Evolutionary conservation across 1,140 invertebrate species (phyloP).

Genomic region (Pissodes strobi): DNA sequence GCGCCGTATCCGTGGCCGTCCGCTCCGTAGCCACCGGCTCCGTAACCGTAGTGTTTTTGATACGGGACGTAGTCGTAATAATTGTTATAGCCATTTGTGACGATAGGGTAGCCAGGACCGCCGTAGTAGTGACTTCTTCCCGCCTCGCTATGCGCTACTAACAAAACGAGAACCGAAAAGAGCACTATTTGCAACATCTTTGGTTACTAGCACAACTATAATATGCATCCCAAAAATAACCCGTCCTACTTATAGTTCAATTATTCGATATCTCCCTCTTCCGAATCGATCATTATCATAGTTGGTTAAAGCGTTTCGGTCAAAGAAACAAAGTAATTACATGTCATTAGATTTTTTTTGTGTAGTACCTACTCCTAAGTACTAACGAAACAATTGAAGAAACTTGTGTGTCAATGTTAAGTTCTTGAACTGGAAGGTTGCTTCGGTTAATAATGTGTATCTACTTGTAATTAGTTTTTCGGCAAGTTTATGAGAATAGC

Average conservation of each 20-base stretch:
- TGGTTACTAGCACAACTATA: too few relatives aligned
- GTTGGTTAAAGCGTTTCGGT: slow-evolving; percentile 1
- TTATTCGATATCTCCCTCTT: too few relatives aligned
- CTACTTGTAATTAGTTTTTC: not conserved
- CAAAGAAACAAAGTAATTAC: not conserved
- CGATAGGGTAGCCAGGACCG: not conserved
- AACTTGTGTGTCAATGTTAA: not conserved
- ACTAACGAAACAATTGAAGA: not conserved
- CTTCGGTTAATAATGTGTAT: not conserved
- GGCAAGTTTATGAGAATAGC: too few relatives aligned
- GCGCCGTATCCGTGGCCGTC: slow-evolving; percentile 3
- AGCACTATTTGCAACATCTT: too few relatives aligned
- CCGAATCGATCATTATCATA: too few relatives aligned
- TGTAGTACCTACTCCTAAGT: not conserved
- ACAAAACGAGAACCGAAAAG: not conserved
- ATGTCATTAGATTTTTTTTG: slow-evolving; percentile 8
- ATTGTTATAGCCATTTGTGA: not conserved
- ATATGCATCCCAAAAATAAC: too few relatives aligned
- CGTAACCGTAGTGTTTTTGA: not conserved
- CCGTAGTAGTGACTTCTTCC: not conserved
- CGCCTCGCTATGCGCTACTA: not conserved
- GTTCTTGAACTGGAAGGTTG: not conserved
- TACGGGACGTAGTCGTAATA: not conserved
- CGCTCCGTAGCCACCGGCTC: not conserved
- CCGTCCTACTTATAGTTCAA: too few relatives aligned